phyloP scores from a whole-genome alignment of 2,797 vertebrate species.

The Gobio occitaniae region DNA sequence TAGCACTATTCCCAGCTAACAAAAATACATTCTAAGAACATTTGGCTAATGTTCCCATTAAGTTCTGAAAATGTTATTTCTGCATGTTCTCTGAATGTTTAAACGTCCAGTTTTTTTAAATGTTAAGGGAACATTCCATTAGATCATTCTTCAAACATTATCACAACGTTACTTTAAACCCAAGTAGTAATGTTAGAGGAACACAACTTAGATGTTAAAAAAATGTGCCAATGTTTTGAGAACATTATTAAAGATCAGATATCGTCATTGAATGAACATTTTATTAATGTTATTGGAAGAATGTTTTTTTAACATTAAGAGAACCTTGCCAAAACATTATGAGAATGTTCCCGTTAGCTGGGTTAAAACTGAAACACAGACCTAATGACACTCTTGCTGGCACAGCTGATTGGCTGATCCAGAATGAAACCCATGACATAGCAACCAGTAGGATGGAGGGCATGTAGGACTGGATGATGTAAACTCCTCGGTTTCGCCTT shows the following conservation, averaged over 20 bases:
- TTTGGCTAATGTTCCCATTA: neutral
- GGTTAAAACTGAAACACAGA: slow-evolving; percentile 62
- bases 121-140: neutral
- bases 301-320: neutral
- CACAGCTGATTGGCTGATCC: slow-evolving; percentile 98
- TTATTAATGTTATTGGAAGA: neutral
- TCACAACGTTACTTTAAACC: neutral
- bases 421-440: slow-evolving; percentile 99
- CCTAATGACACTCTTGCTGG: slow-evolving; percentile 95
- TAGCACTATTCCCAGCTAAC: neutral
- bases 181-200: neutral
- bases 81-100: neutral
- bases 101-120: neutral
- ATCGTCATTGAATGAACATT: neutral
- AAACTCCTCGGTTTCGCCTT: slow-evolving; percentile 92
- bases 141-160: neutral
- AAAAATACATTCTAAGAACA: neutral
- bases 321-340: neutral
- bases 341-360: neutral
- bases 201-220: neutral
- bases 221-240: neutral
- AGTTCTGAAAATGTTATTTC: neutral
- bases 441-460: slow-evolving; percentile 95
- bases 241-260: neutral
- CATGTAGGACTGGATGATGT: slow-evolving; percentile 99